Base-by-base conservation (phyloP, 2,888 invertebrate genomes). In the Lasius platythorax region DNA sequence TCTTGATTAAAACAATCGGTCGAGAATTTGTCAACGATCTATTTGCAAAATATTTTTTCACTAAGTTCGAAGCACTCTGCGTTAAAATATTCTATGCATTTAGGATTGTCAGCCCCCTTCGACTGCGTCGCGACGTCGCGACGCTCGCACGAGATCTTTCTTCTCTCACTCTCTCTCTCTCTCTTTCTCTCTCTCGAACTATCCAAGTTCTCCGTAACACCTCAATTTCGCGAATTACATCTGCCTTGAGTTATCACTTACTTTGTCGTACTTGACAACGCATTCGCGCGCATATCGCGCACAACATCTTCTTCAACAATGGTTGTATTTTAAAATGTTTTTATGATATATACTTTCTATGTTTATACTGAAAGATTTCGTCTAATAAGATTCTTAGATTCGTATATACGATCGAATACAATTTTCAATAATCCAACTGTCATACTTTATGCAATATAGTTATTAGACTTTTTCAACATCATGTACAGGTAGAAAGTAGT, bases 71-170 rank as follows among this genome's bases (percentile, higher is more conserved):
- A 12, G 33, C n/a, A 28, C 1, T 15, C 30, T 6, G 40, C 15
- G 78, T 58, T 67, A 58, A 78, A 68, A 78, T 78, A 78, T 78
- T 78, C 78, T 78, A 78, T 68, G 78, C 68, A 78, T 78, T 78
- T 68, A 58, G 56, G 43, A 58, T 68, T 58, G 78, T 78, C 78
- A 67, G 40, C 30, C 56, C 30, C 56, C 15, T 56, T 68, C 43
- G 46, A 50, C 61, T 30, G 74, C 46, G 56, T 78, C 43, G 46
- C 56, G 56, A 50, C 30, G 67, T 78, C 78, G 53, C 76, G 64
- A 30, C 66, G 50, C 53, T 66, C 15, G 12, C 12, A 46, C 46
- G 15, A 64, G 23, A 8, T 43, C 43, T 15, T 0, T 43, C 43
- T 43, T 12, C 15, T 33, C 33, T 5, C 5, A 2, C 5, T 33